These are phyloP conservation scores for Drosophila pegasa DNA, from an alignment of 2,888 invertebrate species.

Conservation along the genomic window DNA sequence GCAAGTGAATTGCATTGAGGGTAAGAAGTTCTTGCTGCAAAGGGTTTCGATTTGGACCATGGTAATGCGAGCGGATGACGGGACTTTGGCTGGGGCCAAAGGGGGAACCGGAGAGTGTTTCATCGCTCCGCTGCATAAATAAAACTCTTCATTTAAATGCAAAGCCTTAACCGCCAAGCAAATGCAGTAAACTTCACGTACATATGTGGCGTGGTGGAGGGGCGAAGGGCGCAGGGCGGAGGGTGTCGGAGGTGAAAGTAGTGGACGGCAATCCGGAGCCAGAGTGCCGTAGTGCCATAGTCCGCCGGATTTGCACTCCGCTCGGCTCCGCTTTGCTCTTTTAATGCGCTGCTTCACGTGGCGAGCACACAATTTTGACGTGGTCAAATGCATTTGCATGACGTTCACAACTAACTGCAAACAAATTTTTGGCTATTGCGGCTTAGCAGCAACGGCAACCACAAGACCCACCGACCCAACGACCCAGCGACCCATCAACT, in stretches of 20 bases:
- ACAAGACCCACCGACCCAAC: background rate
- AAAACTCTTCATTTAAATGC: slow-evolving; percentile 70
- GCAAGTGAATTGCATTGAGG: background rate
- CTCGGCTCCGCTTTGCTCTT: background rate
- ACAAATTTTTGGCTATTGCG: slow-evolving; percentile 64
- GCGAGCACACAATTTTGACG: slow-evolving; percentile 53
- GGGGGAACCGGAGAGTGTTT: slow-evolving; percentile 8
- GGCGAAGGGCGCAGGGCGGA: background rate
- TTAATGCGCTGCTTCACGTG: slow-evolving; percentile 36
- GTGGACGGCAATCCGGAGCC: background rate
- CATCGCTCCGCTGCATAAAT: slow-evolving; percentile 54
- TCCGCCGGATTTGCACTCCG: slow-evolving; percentile 6
- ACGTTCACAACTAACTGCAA: slow-evolving; percentile 62
- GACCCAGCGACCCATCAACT: no score
- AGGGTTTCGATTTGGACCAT: background rate
- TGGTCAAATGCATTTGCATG: slow-evolving; percentile 72
- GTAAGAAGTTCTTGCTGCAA: background rate
- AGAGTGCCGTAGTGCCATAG: slow-evolving; percentile 5
- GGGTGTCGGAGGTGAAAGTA: background rate
- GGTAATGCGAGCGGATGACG: background rate
- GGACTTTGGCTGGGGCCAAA: background rate
- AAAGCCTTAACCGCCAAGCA: slow-evolving; percentile 57
- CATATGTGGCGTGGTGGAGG: slow-evolving; percentile 42
- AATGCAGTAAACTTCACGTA: slow-evolving; percentile 55
- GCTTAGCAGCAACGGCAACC: slow-evolving; percentile 33